Evolutionary conservation across 2,113 vertebrate species (phyloP).

Genomic region (Brachirus orientalis): DNA sequence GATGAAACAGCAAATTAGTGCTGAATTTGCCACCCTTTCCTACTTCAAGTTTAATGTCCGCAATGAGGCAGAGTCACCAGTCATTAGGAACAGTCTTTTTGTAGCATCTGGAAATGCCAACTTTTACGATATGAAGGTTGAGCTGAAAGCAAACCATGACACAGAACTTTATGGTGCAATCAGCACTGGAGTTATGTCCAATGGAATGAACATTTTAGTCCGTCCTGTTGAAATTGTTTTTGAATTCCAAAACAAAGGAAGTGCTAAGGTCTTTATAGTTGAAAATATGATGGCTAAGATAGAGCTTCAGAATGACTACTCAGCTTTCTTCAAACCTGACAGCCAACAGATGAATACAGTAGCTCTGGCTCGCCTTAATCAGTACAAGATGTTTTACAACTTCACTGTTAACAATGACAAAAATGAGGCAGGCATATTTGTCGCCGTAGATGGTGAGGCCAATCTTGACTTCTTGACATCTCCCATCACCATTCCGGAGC

Average conservation of each 20-base stretch:
- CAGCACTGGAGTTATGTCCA: slow-evolving; percentile 82
- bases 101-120: slow-evolving; percentile 78
- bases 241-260: slow-evolving; percentile 86
- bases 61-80: slow-evolving; percentile 82
- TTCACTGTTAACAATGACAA: slow-evolving; percentile 83
- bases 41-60: slow-evolving; percentile 79
- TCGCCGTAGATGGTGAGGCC: slow-evolving; percentile 85
- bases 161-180: slow-evolving; percentile 82
- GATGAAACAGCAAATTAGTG: slow-evolving; percentile 82
- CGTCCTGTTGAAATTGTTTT: slow-evolving; percentile 77
- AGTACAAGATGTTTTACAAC: slow-evolving; percentile 87
- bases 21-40: slow-evolving; percentile 77
- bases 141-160: slow-evolving; percentile 83
- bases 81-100: slow-evolving; percentile 82
- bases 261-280: slow-evolving; percentile 83
- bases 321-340: slow-evolving; percentile 78
- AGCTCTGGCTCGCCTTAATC: slow-evolving; percentile 85
- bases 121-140: slow-evolving; percentile 78
- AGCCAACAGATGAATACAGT: slow-evolving; percentile 84
- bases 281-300: slow-evolving; percentile 85
- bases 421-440: slow-evolving; percentile 77
- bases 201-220: slow-evolving; percentile 78
- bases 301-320: slow-evolving; percentile 89
- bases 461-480: slow-evolving; percentile 89
- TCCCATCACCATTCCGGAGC: slow-evolving; percentile 86